Conservation (phyloP, 1,140 invertebrate genomes). For the Frieseomelitta varia region DNA sequence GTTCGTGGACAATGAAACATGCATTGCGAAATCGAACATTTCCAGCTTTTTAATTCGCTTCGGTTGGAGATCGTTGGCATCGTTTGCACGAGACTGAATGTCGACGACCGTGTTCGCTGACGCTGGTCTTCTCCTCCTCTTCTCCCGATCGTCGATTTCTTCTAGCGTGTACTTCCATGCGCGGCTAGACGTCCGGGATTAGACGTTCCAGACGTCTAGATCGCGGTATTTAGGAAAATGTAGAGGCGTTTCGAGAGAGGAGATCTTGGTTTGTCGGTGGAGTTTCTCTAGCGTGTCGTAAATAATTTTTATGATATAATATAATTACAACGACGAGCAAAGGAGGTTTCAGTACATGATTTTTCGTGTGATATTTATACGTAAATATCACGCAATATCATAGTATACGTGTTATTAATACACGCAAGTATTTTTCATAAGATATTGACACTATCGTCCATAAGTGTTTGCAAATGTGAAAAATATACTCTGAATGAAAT, state of each 20-base stretch:
- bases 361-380: too few relatives aligned
- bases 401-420: too few relatives aligned
- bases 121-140: background rate
- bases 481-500: too few relatives aligned
- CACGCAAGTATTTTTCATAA: too few relatives aligned
- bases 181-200: background rate
- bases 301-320: too few relatives aligned
- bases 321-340: too few relatives aligned
- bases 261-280: background rate
- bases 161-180: background rate
- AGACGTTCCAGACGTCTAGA: background rate
- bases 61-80: background rate
- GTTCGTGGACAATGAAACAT: background rate
- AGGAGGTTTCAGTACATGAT: too few relatives aligned
- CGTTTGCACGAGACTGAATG: constrained; percentile 23
- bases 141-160: background rate
- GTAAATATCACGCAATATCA: too few relatives aligned
- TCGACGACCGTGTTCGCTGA: constrained; percentile 7
- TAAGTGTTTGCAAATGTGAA: too few relatives aligned
- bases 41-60: constrained; percentile 1
- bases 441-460: too few relatives aligned
- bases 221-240: background rate
- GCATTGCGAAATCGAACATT: constrained; percentile 9
- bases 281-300: too few relatives aligned
- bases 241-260: background rate